Evolutionary conservation across 2,113 vertebrate species (phyloP).

Genomic region (Mohoua ochrocephala): DNA sequence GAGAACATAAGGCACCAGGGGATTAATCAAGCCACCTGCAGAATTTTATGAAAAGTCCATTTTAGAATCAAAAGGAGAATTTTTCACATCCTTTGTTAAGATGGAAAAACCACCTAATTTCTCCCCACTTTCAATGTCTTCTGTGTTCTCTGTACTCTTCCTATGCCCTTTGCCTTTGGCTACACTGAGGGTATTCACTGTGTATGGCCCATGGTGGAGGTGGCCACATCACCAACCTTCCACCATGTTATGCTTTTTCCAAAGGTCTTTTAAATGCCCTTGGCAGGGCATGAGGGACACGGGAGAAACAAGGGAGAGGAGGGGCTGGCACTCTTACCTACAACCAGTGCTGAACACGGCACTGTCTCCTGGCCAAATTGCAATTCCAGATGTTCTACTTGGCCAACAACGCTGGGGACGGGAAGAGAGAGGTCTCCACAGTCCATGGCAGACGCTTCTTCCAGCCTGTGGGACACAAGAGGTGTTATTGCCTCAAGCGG

Average conservation of each 20-base stretch:
- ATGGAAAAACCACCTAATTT: neutral
- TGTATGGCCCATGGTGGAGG: neutral
- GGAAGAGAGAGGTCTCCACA: constrained; percentile 37
- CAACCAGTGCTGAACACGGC: constrained; percentile 81
- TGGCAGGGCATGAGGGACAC: neutral
- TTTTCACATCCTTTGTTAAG: neutral
- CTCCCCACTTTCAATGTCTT: neutral
- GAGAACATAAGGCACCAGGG: neutral
- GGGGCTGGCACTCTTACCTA: constrained; percentile 73
- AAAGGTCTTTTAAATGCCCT: neutral
- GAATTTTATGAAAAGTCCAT: neutral
- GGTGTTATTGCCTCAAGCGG: neutral
- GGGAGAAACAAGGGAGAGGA: neutral
- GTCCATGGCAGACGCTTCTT: constrained; percentile 44
- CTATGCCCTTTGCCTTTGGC: neutral
- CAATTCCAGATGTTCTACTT: constrained; percentile 77
- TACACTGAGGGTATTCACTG: neutral
- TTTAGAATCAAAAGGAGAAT: neutral
- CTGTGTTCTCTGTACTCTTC: neutral
- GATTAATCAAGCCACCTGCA: neutral
- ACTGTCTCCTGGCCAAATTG: constrained; percentile 82
- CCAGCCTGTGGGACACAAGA: constrained; percentile 65
- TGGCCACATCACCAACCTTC: neutral
- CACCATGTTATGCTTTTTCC: neutral
- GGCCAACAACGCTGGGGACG: constrained; percentile 27